These are phyloP conservation scores for Cochlearius cochlearius DNA, from an alignment of 2,113 vertebrate species.

Conservation along the genomic window DNA sequence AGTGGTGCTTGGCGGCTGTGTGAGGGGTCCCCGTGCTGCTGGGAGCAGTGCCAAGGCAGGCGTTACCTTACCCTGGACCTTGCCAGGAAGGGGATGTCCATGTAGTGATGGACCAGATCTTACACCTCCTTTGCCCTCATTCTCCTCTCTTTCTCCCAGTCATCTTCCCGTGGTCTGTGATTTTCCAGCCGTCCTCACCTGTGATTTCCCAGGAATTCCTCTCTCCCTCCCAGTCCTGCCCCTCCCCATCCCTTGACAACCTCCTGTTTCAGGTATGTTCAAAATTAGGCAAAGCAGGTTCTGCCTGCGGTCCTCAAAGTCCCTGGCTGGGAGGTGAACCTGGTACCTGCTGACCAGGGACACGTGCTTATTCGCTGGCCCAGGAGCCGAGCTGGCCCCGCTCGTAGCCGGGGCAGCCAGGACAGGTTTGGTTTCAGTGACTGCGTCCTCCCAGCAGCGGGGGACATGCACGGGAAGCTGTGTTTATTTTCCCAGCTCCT, in stretches of 20 bases:
- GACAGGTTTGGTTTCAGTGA: neutral
- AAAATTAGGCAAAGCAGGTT: neutral
- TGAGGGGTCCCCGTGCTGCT: accelerated
- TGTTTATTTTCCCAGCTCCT: neutral
- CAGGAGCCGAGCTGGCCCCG: neutral
- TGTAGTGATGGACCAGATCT: accelerated
- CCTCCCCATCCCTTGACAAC: neutral
- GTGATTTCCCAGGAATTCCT: neutral
- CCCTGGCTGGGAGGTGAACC: neutral
- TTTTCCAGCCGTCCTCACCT: neutral
- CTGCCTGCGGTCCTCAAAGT: neutral
- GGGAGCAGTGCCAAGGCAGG: neutral
- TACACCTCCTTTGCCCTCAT: neutral
- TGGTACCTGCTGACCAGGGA: neutral
- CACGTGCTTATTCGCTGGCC: neutral
- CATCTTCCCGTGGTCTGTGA: neutral
- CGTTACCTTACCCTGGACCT: neutral
- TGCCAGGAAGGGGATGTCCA: neutral
- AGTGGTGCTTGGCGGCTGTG: accelerated
- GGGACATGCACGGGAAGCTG: accelerated
- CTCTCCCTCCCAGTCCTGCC: neutral
- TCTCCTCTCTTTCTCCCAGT: neutral
- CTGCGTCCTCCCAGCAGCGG: neutral
- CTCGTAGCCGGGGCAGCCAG: neutral
- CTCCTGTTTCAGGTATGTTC: neutral